These are phyloP conservation scores for Cataglyphis cursor DNA, from an alignment of 2,888 invertebrate species.

Conservation along the genomic window DNA sequence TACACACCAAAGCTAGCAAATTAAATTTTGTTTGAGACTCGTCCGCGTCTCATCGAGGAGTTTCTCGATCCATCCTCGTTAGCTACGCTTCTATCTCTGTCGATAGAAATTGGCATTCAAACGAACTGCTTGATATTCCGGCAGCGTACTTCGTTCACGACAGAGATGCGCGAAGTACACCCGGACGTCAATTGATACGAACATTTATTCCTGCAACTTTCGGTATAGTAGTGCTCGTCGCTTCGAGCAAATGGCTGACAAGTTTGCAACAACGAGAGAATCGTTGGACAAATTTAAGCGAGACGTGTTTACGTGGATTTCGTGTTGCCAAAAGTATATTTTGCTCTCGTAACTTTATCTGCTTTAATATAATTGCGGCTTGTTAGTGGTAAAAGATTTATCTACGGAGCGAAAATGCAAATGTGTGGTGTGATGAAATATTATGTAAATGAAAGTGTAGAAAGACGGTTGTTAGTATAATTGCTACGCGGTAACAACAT, in stretches of 20 bases:
- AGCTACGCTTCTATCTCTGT: constrained; percentile 25
- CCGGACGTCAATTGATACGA: constrained; percentile 40
- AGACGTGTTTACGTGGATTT: background rate
- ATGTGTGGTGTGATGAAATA: constrained; percentile 9
- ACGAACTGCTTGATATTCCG: constrained; percentile 56
- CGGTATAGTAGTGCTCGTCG: background rate
- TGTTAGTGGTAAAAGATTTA: constrained; percentile 19
- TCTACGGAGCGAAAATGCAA: constrained; percentile 4
- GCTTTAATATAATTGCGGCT: constrained; percentile 20
- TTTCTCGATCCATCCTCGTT: constrained; percentile 30
- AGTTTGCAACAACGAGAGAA: constrained; percentile 20
- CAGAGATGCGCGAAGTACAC: constrained; percentile 33
- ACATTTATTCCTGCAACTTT: constrained; percentile 46
- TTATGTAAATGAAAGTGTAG: constrained; percentile 24
- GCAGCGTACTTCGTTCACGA: constrained; percentile 7
- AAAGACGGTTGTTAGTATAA: constrained; percentile 1
- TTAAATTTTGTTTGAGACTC: constrained; percentile 27
- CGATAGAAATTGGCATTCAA: constrained; percentile 34
- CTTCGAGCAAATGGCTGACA: constrained; percentile 22
- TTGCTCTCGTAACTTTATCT: constrained; percentile 1
- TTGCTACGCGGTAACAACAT: constrained; percentile 18
- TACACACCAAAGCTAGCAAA: constrained; percentile 4
- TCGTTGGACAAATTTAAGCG: constrained; percentile 26
- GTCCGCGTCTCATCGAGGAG: background rate
- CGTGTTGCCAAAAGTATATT: constrained; percentile 12